Evolutionary conservation across 2,797 vertebrate genomes (phyloP).

Genomic region (Notolepis coatsorum): DNA sequence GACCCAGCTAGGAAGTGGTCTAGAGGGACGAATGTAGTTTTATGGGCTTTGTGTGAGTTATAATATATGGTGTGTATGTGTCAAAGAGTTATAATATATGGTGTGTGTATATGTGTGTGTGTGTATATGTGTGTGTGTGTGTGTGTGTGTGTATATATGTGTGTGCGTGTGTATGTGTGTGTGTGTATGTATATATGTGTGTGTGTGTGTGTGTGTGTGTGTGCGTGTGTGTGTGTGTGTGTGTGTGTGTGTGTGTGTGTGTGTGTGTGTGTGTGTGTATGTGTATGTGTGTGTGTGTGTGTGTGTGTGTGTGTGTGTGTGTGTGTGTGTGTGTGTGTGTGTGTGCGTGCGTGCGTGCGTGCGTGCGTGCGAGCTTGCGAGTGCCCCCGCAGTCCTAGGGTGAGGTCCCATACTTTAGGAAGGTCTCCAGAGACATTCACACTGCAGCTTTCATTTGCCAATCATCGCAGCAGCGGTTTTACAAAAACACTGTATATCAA

Average conservation of each 20-base stretch:
- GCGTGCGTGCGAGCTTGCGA: conserved; percentile 1
- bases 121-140: neutral
- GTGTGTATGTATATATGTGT: too few species aligned
- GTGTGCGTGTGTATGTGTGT: conserved; percentile 5
- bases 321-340: conserved; percentile 27
- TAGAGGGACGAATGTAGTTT: conserved; percentile 15
- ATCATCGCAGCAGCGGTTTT: conserved; percentile 52
- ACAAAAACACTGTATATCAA: conserved; percentile 71
- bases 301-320: neutral
- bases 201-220: too few species aligned
- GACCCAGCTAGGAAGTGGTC: conserved; percentile 42
- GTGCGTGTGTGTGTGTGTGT: too few species aligned
- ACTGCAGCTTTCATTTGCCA: conserved; percentile 72
- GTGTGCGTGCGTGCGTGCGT: conserved; percentile 38
- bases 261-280: too few species aligned
- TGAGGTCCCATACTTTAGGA: conserved; percentile 37
- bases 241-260: too few species aligned
- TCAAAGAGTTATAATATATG: too few species aligned
- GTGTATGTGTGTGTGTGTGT: neutral
- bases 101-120: neutral
- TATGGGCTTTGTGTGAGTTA: too few species aligned
- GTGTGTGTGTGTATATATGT: conserved; percentile 8
- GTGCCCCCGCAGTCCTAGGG: conserved; percentile 6
- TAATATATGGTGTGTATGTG: too few species aligned
- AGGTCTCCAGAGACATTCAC: conserved; percentile 54